Evolutionary conservation across 2,797 vertebrate genomes (phyloP), one percentile per base, ranked within the genome.

Genomic region (Chaunax sp.): DNA sequence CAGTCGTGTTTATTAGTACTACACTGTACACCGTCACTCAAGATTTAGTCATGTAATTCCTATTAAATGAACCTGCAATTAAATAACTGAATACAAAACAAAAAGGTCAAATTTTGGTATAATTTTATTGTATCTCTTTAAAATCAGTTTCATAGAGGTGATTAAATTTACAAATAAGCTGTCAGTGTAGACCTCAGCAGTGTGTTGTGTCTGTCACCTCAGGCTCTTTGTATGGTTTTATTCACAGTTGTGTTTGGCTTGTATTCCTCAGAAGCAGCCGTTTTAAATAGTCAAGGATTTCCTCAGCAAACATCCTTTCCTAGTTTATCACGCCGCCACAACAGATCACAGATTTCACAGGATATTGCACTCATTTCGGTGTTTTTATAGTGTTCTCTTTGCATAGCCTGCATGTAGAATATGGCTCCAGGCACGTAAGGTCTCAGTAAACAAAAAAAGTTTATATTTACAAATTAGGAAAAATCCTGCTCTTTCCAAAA

Each of bases 191-290:
- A 16, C 50, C 33, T 14, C 26, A 45, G n/a, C 46, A 23, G 47
- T 50, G 44, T 37, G 23, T 49, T 5, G 51, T 26, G 37, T 51
- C 22, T 33, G 15, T 70, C 49, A 52, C 38, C 14, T 44, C 19
- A 16, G 57, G 41, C 41, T 68, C 43, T 68, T 71, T 55, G 68
- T 72, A 75, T 67, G 13, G 19, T 66, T 43, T 65, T 47, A 73
- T 88, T 89, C 86, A 89, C 88, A 89, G 84, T 82, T 64, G 47
- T 37, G 53, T 85, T 87, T 87, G 86, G 83, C 84, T 89, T 84
- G 13, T 77, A 72, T 86, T 88, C 80, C 78, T 83, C 57, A 60
- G 62, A 80, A 82, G 63, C 54, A 81, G 72, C 73, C 70, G 57
- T 63, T 58, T 75, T 60, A 77, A 84, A 82, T 73, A 76, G 20